These are phyloP conservation scores for Hippoglossus hippoglossus DNA, from an alignment of 2,797 vertebrate genomes.

Conservation along the genomic window DNA sequence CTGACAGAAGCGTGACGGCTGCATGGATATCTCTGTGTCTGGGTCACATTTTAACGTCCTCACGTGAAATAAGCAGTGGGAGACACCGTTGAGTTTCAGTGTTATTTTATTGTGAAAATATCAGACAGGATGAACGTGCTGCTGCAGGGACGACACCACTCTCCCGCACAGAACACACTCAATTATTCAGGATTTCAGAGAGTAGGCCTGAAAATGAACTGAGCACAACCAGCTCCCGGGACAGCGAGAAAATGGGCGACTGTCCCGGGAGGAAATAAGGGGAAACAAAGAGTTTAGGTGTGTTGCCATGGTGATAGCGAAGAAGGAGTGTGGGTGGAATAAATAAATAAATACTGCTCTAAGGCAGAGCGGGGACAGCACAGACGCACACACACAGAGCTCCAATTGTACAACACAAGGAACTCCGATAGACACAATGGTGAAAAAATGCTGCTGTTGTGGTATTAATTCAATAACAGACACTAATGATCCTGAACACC, in stretches of 20 bases:
- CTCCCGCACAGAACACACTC: slow-evolving; percentile 43
- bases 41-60: too few species aligned
- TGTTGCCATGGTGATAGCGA: slow-evolving; percentile 60
- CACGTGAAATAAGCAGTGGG: slow-evolving; percentile 12
- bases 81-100: slow-evolving; percentile 46
- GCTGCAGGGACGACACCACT: slow-evolving; percentile 38
- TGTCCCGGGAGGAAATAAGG: slow-evolving; percentile 17
- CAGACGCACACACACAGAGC: slow-evolving; percentile 5
- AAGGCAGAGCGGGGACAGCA: slow-evolving; percentile 51
- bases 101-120: slow-evolving; percentile 75
- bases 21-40: background rate
- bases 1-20: background rate
- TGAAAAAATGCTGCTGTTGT: slow-evolving; percentile 16
- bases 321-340: slow-evolving; percentile 39
- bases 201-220: slow-evolving; percentile 28
- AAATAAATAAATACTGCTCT: slow-evolving; percentile 78
- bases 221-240: slow-evolving; percentile 8
- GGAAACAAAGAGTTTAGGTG: slow-evolving; percentile 34
- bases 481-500: slow-evolving; percentile 9
- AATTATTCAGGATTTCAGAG: slow-evolving; percentile 46
- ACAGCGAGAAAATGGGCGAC: slow-evolving; percentile 1
- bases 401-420: slow-evolving; percentile 18
- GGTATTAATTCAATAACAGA: slow-evolving; percentile 17
- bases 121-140: slow-evolving; percentile 60
- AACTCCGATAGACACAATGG: slow-evolving; percentile 3